A percentile compares a stretch with the other conserved stretches of the same genome.
Evolutionary conservation across 2,113 vertebrate genomes (phyloP).

Genomic region (Mormyrus lacerda): DNA sequence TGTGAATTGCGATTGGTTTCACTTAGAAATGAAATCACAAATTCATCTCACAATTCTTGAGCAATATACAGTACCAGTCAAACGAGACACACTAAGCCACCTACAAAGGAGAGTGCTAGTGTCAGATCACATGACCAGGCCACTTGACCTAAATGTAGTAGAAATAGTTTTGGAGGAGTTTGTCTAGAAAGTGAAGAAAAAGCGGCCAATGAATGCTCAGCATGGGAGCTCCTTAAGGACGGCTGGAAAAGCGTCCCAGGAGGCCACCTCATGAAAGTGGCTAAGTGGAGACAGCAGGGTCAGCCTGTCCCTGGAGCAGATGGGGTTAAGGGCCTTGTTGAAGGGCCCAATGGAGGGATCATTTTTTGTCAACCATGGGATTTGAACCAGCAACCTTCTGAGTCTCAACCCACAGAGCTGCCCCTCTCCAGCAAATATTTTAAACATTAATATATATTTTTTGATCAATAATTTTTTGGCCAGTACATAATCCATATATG

Average conservation of each 20-base stretch:
- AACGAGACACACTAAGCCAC: neutral
- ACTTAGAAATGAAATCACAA: too few relatives aligned
- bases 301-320: too few relatives aligned
- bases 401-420: neutral
- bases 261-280: neutral
- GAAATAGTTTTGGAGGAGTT: neutral
- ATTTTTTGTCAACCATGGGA: neutral
- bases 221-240: neutral
- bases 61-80: neutral
- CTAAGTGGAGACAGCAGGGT: neutral
- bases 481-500: neutral
- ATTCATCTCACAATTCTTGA: too few relatives aligned
- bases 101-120: too few relatives aligned
- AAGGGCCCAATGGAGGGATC: neutral
- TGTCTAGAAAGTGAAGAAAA: too few relatives aligned
- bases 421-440: neutral
- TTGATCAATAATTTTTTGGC: neutral
- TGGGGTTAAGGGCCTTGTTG: too few relatives aligned
- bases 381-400: neutral
- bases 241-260: neutral
- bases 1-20: too few relatives aligned
- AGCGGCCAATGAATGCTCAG: too few relatives aligned
- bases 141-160: neutral
- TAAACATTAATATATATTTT: neutral
- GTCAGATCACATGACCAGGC: neutral